phyloP scores from a whole-genome alignment of 2,113 vertebrate species.

The Mormoops blainvillei region DNA sequence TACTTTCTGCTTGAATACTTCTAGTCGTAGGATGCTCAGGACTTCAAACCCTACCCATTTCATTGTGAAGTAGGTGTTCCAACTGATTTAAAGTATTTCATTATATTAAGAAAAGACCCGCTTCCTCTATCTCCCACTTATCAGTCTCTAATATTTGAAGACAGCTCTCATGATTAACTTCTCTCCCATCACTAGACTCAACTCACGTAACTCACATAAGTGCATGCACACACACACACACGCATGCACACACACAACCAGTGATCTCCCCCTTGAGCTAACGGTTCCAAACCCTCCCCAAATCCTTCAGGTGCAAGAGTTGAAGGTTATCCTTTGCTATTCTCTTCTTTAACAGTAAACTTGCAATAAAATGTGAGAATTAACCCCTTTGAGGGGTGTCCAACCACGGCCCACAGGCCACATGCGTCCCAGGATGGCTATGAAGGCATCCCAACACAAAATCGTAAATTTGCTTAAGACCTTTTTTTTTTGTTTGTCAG shows the following conservation, averaged over 20 bases:
- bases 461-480: too few relatives aligned
- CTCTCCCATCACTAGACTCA: not conserved
- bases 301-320: not conserved
- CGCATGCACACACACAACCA: not conserved
- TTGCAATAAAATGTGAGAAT: not conserved
- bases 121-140: not conserved
- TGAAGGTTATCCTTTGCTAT: not conserved
- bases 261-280: not conserved
- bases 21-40: not conserved
- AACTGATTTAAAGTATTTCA: not conserved
- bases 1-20: not conserved
- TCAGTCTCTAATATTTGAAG: not conserved
- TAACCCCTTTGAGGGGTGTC: not conserved
- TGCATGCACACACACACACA: rapidly evolving
- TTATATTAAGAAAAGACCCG: not conserved
- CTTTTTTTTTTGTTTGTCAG: too few relatives aligned
- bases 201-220: not conserved
- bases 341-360: not conserved
- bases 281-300: not conserved
- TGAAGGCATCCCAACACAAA: too few relatives aligned
- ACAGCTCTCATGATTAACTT: not conserved
- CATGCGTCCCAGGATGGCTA: too few relatives aligned
- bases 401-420: too few relatives aligned
- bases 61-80: not conserved
- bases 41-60: not conserved